Evolutionary conservation across 2,113 vertebrate genomes (phyloP), one percentile per base, ranked within the genome.

Genomic region (Porphyrio hochstetteri): DNA sequence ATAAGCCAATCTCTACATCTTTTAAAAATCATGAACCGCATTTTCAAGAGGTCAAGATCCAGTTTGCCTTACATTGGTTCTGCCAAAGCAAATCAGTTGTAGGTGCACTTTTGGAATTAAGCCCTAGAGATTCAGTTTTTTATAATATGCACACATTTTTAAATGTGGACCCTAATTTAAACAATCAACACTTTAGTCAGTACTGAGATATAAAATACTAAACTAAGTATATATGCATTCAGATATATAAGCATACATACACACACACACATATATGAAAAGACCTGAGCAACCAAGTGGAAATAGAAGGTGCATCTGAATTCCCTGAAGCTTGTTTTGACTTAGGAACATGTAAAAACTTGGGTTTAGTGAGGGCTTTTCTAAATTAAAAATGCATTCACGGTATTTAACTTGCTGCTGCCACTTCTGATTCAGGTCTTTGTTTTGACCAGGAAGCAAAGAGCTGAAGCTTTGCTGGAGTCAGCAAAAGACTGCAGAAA

Each of bases 401-500:
- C 20, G 52, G 63, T 67, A 82, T 63, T 95, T 80, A 88, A 88
- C 82, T 77, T 67, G 68, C 92, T 93, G 52, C 92, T 94, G 94
- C 82, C 93, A 91, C 38, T 95, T 87, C 65, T 84, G 53, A 90
- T 95, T 95, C 3, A 9, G 67, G 53, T 82, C 88, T 93, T 93
- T 89, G 52, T 78, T 95, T 93, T 79, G 89, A 82, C 69, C 91
- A 91, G 89, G 89, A 96, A 95, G 89, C 42, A 35, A 77, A 85
- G 63, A 92, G 82, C 59, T 96, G 79, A 96, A 92, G 64, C 53
- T 77, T 60, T 7, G 1, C 76, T 91, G 53, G 72, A 96, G 80
- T 96, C 93, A 96, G 93, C 92, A 94, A 83, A 90, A 93, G 48
- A 40, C 68, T 83, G 42, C 79, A 94, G 88, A 88, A 90, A 75